These are phyloP conservation scores for Ischnura elegans DNA, from an alignment of 2,888 invertebrate genomes.

Conservation along the genomic window DNA sequence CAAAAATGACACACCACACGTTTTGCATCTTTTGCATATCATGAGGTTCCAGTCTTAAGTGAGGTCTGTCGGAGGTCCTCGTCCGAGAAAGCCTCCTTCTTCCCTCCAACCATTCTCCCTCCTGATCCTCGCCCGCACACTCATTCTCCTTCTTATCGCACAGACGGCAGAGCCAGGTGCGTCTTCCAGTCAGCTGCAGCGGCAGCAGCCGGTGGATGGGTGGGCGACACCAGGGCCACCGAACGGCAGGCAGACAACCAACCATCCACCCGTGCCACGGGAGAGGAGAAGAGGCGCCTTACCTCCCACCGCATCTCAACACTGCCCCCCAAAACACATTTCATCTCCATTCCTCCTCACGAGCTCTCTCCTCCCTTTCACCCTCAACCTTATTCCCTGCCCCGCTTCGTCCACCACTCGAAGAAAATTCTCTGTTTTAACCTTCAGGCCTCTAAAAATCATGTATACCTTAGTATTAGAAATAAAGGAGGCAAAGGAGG, in stretches of 20 bases:
- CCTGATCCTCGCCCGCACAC: background rate
- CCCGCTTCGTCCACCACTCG: background rate
- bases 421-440: background rate
- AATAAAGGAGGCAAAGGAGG: no score
- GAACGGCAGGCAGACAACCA: background rate
- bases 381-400: no score
- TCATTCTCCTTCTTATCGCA: background rate
- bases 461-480: background rate
- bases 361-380: background rate
- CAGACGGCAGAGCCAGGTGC: constrained; percentile 46
- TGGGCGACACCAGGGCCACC: background rate
- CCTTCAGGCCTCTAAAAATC: background rate
- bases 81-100: no score
- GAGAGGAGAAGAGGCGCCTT: background rate
- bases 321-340: background rate
- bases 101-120: background rate
- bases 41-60: no score
- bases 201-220: no score
- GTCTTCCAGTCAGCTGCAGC: constrained; percentile 30
- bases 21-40: no score
- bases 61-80: no score
- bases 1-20: no score
- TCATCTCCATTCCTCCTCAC: background rate
- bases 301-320: background rate
- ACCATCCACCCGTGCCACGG: background rate